Evolutionary conservation across 2,888 invertebrate species (phyloP).

Genomic region (Mylabris sibirica): DNA sequence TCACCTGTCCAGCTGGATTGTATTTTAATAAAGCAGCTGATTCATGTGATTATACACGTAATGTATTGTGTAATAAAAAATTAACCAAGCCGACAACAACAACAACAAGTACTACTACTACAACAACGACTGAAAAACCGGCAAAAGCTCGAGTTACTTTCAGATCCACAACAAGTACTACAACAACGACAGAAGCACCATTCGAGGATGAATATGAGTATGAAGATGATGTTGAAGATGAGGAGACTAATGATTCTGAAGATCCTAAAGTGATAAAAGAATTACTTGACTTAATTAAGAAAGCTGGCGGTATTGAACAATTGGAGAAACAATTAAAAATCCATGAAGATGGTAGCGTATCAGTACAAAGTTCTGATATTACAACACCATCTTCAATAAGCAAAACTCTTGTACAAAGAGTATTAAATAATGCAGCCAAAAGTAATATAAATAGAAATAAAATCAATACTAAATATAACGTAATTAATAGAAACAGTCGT

Average conservation of each 20-base stretch:
- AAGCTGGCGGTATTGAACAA: constrained; percentile 87
- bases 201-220: constrained; percentile 65
- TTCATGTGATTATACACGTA: constrained; percentile 90
- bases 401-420: constrained; percentile 79
- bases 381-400: constrained; percentile 75
- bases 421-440: constrained; percentile 63
- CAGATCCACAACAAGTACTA: constrained; percentile 57
- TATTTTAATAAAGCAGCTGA: constrained; percentile 92
- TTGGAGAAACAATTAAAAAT: constrained; percentile 78
- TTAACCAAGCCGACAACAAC: constrained; percentile 63
- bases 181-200: constrained; percentile 54
- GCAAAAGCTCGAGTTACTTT: constrained; percentile 63
- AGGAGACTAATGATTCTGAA: constrained; percentile 62
- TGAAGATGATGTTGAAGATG: constrained; percentile 61
- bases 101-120: constrained; percentile 61
- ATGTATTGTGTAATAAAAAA: constrained; percentile 80
- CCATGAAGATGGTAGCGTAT: constrained; percentile 64
- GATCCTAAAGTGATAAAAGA: constrained; percentile 84
- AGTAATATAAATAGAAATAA: constrained; percentile 45
- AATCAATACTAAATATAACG: constrained; percentile 54
- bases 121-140: constrained; percentile 60
- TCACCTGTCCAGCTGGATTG: constrained; percentile 89
- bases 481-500: constrained; percentile 69
- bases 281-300: constrained; percentile 82
- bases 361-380: constrained; percentile 59